A percentile compares a stretch with the other conserved stretches of the same genome.
Evolutionary conservation across 2,888 invertebrate species (phyloP).

Genomic region (Chymomyza procnemis): DNA sequence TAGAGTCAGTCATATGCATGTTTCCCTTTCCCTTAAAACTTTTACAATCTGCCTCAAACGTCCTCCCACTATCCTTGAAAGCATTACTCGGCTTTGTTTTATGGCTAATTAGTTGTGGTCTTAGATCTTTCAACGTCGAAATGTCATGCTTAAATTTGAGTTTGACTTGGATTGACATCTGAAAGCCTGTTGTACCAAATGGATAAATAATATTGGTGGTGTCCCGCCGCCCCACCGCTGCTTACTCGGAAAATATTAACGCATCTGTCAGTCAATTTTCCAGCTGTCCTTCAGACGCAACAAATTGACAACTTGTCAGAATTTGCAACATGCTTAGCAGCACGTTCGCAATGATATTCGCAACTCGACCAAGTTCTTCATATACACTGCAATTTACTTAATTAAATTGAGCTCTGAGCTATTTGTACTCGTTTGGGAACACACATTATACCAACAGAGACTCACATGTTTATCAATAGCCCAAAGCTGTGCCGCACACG

Average conservation of each 20-base stretch:
- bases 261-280: conserved; percentile 32
- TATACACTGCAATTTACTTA: not conserved
- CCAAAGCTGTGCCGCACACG: not conserved
- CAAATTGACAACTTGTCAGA: conserved; percentile 37
- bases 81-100: not conserved
- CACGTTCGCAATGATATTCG: not conserved
- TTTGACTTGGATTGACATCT: not conserved
- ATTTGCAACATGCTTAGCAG: not conserved
- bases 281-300: conserved; percentile 30
- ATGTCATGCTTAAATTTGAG: not conserved
- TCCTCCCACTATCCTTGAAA: not conserved
- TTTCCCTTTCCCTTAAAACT: not conserved
- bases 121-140: not conserved
- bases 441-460: not conserved
- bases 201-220: not conserved
- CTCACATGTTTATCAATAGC: not conserved
- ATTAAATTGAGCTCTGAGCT: not conserved
- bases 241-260: conserved; percentile 8
- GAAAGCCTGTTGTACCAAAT: not conserved
- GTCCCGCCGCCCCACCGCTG: not conserved
- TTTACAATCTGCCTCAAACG: not conserved
- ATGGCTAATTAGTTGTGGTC: not conserved
- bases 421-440: not conserved
- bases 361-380: not conserved
- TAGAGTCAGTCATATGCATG: not conserved